Evolutionary conservation across 2,797 vertebrate genomes (phyloP).

Genomic region (Sus cebifrons): DNA sequence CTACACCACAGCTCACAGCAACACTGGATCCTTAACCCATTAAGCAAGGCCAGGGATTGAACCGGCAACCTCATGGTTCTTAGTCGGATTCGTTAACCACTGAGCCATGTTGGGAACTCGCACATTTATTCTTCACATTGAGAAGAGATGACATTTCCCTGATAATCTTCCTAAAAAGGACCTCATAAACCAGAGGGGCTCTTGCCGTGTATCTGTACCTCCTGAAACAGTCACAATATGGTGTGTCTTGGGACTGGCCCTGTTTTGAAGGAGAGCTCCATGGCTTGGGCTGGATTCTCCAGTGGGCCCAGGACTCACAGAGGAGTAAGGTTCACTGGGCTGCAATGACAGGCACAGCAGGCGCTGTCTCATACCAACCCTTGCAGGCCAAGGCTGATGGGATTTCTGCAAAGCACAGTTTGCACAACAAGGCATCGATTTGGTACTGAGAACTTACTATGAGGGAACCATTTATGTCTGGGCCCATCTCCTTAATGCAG

Average conservation of each 20-base stretch:
- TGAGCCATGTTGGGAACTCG: no score
- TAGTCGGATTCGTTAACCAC: no score
- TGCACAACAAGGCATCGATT: neutral
- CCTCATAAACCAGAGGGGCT: neutral
- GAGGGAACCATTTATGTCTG: neutral
- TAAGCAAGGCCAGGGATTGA: no score
- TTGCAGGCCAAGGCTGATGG: neutral
- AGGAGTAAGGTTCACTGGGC: neutral
- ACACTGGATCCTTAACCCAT: no score
- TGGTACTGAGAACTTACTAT: neutral
- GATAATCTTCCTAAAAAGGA: neutral
- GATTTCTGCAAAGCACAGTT: neutral
- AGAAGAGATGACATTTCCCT: neutral
- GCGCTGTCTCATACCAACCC: fast-evolving
- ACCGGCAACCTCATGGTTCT: no score
- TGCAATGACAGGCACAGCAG: neutral
- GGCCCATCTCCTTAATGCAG: neutral
- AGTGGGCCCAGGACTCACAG: neutral
- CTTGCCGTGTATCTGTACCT: neutral
- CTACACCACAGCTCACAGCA: no score
- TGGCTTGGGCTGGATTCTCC: neutral
- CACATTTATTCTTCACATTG: neutral
- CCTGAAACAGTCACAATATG: neutral
- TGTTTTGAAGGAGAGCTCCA: neutral
- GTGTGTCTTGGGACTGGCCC: neutral